Conservation (phyloP, 1,140 invertebrate genomes). For the Physella acuta region DNA sequence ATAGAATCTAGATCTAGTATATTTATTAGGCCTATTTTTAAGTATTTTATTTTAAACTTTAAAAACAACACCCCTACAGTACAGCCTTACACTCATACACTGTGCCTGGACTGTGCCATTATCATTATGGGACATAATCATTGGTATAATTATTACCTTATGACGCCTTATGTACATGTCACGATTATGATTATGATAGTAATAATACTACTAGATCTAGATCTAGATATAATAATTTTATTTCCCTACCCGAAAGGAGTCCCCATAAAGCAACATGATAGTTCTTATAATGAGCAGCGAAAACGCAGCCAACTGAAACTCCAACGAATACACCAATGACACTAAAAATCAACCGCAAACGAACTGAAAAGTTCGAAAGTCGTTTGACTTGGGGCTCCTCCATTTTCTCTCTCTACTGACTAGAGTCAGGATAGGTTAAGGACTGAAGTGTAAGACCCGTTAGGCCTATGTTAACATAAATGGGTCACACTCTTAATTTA, state of each 20-base stretch:
- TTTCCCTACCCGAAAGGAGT: slow-evolving; percentile 38
- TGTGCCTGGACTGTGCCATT: too few relatives aligned
- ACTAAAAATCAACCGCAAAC: slow-evolving; percentile 1
- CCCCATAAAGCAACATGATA: slow-evolving; percentile 41
- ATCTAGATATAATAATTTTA: too few relatives aligned
- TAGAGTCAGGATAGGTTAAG: too few relatives aligned
- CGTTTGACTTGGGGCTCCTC: neutral
- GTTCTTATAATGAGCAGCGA: slow-evolving; percentile 36
- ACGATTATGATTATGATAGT: neutral
- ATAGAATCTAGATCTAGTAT: too few relatives aligned
- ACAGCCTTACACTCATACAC: too few relatives aligned
- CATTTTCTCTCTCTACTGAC: too few relatives aligned
- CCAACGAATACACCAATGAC: slow-evolving; percentile 35
- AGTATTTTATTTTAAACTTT: too few relatives aligned
- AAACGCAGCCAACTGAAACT: slow-evolving; percentile 32
- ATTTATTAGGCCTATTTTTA: too few relatives aligned
- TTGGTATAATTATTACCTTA: neutral
- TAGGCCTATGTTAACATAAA: too few relatives aligned
- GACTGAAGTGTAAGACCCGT: too few relatives aligned
- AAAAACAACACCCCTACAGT: too few relatives aligned
- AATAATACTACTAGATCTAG: neutral
- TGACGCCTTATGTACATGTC: neutral
- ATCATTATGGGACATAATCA: neutral
- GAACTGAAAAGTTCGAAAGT: neutral
- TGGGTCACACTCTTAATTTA: too few relatives aligned